These are phyloP conservation scores for Calycopis cecrops DNA, from an alignment of 1,140 invertebrate species.

Conservation along the genomic window DNA sequence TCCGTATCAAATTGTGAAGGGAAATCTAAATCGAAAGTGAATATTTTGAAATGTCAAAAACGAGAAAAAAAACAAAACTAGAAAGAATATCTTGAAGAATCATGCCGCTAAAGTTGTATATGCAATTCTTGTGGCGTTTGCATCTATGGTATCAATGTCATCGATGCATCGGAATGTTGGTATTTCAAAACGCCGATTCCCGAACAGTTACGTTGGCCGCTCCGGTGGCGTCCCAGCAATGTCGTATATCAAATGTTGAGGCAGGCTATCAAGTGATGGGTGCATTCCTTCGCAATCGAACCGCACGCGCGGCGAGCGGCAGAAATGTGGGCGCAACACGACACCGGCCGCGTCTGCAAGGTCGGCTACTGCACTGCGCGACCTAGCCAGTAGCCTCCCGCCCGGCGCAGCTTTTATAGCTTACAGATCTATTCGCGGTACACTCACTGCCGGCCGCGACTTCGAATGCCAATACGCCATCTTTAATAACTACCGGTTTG, in stretches of 20 bases:
- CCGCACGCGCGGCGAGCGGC: conserved; percentile 62
- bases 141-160: neutral
- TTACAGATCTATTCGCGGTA: conserved; percentile 7
- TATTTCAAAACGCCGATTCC: conserved; percentile 20
- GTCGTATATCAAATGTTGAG: conserved; percentile 61
- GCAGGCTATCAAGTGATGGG: conserved; percentile 60
- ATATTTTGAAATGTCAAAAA: too few relatives aligned
- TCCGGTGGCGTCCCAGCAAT: conserved; percentile 47
- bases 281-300: conserved; percentile 63
- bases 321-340: conserved; percentile 62
- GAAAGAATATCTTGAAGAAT: too few relatives aligned
- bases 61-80: too few relatives aligned
- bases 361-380: conserved; percentile 68
- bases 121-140: too few relatives aligned
- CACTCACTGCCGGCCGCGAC: too few relatives aligned
- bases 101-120: too few relatives aligned
- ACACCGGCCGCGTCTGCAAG: conserved; percentile 55
- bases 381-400: conserved; percentile 32
- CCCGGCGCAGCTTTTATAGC: conserved; percentile 11
- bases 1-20: too few relatives aligned
- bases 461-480: too few relatives aligned
- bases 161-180: conserved; percentile 12
- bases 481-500: too few relatives aligned
- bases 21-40: too few relatives aligned
- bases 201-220: conserved; percentile 34